These are phyloP conservation scores for Coptodon bakossiorum DNA, from an alignment of 2,113 vertebrate genomes.

Conservation along the genomic window DNA sequence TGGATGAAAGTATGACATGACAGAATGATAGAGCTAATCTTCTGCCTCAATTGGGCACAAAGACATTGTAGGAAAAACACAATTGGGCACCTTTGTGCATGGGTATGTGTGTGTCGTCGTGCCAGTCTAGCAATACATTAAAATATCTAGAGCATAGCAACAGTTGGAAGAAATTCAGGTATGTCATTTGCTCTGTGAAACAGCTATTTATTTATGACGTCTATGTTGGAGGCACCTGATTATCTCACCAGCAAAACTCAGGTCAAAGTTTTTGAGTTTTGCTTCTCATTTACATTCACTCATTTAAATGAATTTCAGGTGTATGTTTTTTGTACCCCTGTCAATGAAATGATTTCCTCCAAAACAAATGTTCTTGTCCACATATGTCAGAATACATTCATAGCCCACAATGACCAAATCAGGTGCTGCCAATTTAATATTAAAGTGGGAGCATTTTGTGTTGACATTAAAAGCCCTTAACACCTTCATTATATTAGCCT, in stretches of 20 bases:
- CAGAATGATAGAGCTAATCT: conserved; percentile 5
- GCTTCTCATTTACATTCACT: background rate
- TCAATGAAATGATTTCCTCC: background rate
- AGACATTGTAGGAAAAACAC: background rate
- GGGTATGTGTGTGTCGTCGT: background rate
- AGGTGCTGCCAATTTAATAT: background rate
- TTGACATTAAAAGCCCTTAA: background rate
- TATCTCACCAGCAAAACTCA: background rate
- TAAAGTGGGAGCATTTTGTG: background rate
- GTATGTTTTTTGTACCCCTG: background rate
- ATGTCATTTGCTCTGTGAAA: background rate
- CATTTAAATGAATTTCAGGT: background rate
- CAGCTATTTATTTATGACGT: background rate
- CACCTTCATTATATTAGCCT: background rate
- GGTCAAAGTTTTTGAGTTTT: background rate
- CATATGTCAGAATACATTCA: background rate
- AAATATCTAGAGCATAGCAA: background rate
- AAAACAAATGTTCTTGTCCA: background rate
- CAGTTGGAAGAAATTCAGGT: background rate
- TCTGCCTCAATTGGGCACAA: background rate
- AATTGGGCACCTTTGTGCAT: background rate
- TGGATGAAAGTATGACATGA: conserved; percentile 7
- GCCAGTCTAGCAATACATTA: background rate
- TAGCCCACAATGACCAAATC: background rate
- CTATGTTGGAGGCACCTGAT: background rate